Percentiles rank a stretch among this genome's conserved stretches.
Evolutionary conservation across 2,113 vertebrate genomes (phyloP).

Genomic region (Pseudopipra pipra): DNA sequence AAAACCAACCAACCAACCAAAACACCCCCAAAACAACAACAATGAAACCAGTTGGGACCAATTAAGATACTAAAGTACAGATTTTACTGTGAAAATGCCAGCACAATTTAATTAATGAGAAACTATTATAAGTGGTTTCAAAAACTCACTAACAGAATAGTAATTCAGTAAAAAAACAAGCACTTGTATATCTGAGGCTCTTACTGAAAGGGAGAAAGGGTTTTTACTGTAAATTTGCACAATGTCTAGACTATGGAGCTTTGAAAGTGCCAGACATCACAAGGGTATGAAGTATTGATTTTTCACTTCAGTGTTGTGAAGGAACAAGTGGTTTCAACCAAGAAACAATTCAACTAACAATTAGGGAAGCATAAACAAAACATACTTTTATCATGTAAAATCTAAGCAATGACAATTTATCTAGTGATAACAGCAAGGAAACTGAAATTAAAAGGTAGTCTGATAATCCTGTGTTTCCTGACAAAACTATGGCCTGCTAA

Average conservation of each 20-base stretch:
- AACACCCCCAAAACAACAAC: background rate
- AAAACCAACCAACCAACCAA: background rate
- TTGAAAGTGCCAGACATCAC: background rate
- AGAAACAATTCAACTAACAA: background rate
- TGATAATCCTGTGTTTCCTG: background rate
- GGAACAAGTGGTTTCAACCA: background rate
- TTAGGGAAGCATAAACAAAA: background rate
- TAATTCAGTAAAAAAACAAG: background rate
- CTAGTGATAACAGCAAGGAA: background rate
- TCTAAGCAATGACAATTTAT: background rate
- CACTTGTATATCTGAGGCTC: background rate
- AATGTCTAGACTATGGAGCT: background rate
- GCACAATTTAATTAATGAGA: background rate
- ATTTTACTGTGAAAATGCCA: background rate
- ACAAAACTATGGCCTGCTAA: background rate
- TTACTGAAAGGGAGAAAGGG: background rate
- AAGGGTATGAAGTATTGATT: background rate
- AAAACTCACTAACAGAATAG: background rate
- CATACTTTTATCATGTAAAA: background rate
- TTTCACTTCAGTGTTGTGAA: background rate
- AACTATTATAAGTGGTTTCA: background rate
- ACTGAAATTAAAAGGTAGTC: background rate
- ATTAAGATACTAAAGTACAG: background rate
- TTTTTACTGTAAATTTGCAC: background rate
- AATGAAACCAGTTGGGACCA: background rate